Evolutionary conservation across 2,113 vertebrate genomes (phyloP).

Genomic region (Ictalurus furcatus): DNA sequence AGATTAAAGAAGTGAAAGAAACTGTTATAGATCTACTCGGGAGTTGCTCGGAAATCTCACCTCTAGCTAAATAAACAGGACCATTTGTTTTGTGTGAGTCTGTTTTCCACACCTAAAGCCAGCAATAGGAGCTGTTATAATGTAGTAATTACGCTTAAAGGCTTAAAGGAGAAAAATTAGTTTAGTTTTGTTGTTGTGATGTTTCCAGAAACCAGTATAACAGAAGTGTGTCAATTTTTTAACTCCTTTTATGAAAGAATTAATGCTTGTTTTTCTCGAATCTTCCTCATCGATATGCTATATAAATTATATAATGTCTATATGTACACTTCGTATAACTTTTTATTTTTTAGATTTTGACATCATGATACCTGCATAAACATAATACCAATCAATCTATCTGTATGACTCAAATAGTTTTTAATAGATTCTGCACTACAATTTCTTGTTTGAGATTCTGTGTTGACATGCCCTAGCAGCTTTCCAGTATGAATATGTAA

Average conservation of each 20-base stretch:
- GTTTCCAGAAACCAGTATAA: background rate
- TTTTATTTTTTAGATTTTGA: background rate
- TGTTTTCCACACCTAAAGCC: slow-evolving; percentile 35
- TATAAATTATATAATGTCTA: background rate
- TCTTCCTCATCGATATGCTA: background rate
- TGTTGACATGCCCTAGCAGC: slow-evolving; percentile 21
- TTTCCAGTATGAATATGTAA: slow-evolving; percentile 24
- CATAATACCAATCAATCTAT: background rate
- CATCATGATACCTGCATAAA: background rate
- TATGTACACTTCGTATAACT: background rate
- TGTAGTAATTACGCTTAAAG: background rate
- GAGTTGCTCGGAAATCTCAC: slow-evolving; percentile 40
- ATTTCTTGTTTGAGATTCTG: background rate
- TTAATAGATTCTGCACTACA: background rate
- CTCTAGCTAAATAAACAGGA: slow-evolving; percentile 59
- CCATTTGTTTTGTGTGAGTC: slow-evolving; percentile 55
- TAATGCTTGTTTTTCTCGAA: background rate
- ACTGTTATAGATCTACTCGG: background rate
- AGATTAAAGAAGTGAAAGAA: background rate
- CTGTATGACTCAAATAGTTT: background rate
- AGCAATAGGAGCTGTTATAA: slow-evolving; percentile 13
- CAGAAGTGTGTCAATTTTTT: background rate
- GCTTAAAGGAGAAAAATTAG: background rate
- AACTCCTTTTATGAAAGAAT: background rate
- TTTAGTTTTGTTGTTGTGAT: background rate